Base-by-base conservation (phyloP, 2,797 vertebrate genomes). In the Helicolenus hilgendorfi region DNA sequence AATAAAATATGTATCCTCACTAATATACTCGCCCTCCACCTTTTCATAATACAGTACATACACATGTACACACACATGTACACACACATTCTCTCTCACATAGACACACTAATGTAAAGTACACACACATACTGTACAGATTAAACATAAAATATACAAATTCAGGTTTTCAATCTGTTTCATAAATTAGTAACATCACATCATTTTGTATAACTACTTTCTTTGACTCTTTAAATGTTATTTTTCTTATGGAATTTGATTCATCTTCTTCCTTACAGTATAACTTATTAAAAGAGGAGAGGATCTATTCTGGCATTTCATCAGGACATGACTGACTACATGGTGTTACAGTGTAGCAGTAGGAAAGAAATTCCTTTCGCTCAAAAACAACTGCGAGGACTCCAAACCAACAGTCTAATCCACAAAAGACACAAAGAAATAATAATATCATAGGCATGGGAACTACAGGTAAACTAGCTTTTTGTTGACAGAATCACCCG, bases 131-230 rank as follows among this genome's bases (percentile, higher is more conserved):
- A 58, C 77, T 35, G 75, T 31, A 91, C 68, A 91, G 63, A 81
- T 70, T 67, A 73, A 93, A 93, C 85, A 87, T 26, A 92, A 84
- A 69, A 73, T 80, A 93, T 83, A 86, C 87, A 92, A 85, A 94
- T 88, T 87, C 84, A 87, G 70, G 89, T 89, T 89, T 76, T 80
- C 80, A 91, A 62, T 92, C 85, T 70, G 77, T 92, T 94, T 89
- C 85, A 95, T 95, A 92, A 95, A 93, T 96, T 94, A 95, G 89
- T 87, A 90, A 92, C 87, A 88, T 94, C 86, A 92, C 92, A 89
- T 95, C 49, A 59, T 91, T 83, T 88, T 70, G 35, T 89, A 68
- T 26, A 82, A 83, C 77, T 87, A 84, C 82, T 83, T 82, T 75
- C 67, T 73, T 78, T 76, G 36, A 94, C 81, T 91, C 77, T 83